Percentiles rank a stretch among this genome's conserved stretches.
phyloP scores from a whole-genome alignment of 2,888 invertebrate genomes.

The Habrosyne pyritoides region DNA sequence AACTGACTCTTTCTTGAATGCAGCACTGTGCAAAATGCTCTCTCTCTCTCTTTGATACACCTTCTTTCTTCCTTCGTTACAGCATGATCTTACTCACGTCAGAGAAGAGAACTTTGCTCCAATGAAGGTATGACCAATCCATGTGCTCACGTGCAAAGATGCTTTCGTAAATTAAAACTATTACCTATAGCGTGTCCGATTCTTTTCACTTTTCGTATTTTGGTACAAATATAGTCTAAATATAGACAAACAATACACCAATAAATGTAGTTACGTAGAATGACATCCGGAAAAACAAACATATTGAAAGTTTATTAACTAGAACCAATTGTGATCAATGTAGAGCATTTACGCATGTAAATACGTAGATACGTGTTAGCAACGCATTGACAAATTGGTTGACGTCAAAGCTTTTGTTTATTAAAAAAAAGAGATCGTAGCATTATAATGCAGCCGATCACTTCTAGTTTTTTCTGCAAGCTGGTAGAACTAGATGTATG shows the following conservation, averaged over 20 bases:
- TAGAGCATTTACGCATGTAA: neutral
- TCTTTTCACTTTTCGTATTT: neutral
- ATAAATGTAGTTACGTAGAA: neutral
- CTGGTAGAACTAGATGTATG: too few species aligned
- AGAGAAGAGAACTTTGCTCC: too few species aligned
- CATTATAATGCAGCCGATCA: too few species aligned
- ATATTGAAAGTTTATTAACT: constrained; percentile 1
- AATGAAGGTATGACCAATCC: too few species aligned
- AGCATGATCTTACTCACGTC: too few species aligned
- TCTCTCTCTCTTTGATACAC: too few species aligned
- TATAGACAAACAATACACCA: neutral
- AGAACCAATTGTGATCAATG: neutral
- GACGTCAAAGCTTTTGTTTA: neutral
- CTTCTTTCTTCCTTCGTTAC: too few species aligned
- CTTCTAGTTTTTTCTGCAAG: too few species aligned
- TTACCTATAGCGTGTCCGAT: neutral
- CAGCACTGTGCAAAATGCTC: too few species aligned
- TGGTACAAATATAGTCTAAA: neutral
- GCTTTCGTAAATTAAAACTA: too few species aligned
- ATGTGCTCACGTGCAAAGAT: too few species aligned
- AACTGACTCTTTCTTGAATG: too few species aligned
- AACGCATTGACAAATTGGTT: neutral
- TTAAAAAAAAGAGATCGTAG: neutral
- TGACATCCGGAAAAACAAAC: neutral
- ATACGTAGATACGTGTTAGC: neutral